Percentiles rank a stretch among this genome's conserved stretches.
Conservation (phyloP, 2,113 vertebrate genomes). For the Semnopithecus entellus region DNA sequence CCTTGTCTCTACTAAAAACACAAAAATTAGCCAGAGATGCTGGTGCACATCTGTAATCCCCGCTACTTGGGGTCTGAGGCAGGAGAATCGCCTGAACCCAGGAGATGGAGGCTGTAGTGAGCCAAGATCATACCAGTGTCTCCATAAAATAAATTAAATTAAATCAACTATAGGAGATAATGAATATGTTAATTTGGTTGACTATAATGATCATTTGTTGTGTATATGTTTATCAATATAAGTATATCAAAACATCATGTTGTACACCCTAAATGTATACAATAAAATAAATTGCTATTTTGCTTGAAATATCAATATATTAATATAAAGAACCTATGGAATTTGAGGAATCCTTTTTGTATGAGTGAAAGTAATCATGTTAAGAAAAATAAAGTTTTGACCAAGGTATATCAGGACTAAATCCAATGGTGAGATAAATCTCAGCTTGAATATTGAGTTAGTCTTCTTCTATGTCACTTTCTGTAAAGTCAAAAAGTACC, state of each 20-base stretch:
- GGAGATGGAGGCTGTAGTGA: too few relatives aligned
- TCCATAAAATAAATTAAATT: not conserved
- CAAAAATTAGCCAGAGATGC: too few relatives aligned
- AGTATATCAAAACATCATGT: not conserved
- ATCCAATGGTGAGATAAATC: not conserved
- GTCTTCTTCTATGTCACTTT: not conserved
- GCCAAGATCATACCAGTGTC: too few relatives aligned
- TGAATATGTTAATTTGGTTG: not conserved
- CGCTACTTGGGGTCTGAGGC: too few relatives aligned
- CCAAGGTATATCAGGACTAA: not conserved
- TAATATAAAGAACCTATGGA: not conserved
- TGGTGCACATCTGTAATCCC: too few relatives aligned
- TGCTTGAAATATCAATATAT: not conserved
- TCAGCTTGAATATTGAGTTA: not conserved
- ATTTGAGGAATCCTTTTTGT: not conserved
- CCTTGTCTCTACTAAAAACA: too few relatives aligned
- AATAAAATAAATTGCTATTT: not conserved
- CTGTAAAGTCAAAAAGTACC: not conserved
- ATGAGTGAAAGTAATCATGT: not conserved
- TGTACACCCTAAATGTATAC: not conserved
- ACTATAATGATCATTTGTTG: not conserved
- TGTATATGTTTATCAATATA: not conserved
- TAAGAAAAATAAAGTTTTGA: not conserved
- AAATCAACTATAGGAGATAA: not conserved
- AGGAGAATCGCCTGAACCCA: too few relatives aligned